Base-by-base conservation (phyloP, 1,140 invertebrate genomes). In the Druon quercuslanigerum region DNA sequence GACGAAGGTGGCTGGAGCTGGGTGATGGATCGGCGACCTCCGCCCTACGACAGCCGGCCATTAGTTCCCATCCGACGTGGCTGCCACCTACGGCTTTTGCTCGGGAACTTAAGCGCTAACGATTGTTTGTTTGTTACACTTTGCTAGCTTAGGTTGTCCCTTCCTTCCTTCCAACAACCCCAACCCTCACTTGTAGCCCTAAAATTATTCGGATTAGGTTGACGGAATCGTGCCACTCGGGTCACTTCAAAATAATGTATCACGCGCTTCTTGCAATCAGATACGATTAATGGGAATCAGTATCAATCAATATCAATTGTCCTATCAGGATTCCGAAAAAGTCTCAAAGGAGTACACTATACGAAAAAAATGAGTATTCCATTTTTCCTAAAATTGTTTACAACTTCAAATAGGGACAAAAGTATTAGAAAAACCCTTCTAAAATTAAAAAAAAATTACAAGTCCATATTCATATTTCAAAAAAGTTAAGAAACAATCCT, bases 1-100 rank as follows among this genome's bases (percentile, higher is more conserved):
- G 81, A 84, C 79, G 79, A 81, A 84, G 81, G 83, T 84, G 78
- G 80, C 71, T 78, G 76, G 74, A 73, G 50, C 60, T 12, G 72
- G 72, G 79, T 84, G 82, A 84, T 84, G 80, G 83, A 84, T 84
- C 78, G 77, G 72, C 78, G 78, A 82, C 83, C 81, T 83, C 80
- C 79, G 77, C 83, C 79, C 76, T 83, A 77, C 73, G 81, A 81
- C 78, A 84, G 78, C 66, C 75, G 71, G 60, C 79, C 83, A 84
- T 83, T 83, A 84, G 79, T 84, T 83, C 50, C 80, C 77, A 83
- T 84, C 83, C 78, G 76, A 79, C 76, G 76, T 82, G 80, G 76
- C 79, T 81, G 74, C 78, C 82, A 81, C 83, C 77, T 83, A 75
- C 54, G 60, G 50, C 19, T 78, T 71, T 76, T 75, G 51, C 73